These are phyloP conservation scores for Rhizoglyphus robini DNA, from an alignment of 1,140 invertebrate species.

Conservation along the genomic window DNA sequence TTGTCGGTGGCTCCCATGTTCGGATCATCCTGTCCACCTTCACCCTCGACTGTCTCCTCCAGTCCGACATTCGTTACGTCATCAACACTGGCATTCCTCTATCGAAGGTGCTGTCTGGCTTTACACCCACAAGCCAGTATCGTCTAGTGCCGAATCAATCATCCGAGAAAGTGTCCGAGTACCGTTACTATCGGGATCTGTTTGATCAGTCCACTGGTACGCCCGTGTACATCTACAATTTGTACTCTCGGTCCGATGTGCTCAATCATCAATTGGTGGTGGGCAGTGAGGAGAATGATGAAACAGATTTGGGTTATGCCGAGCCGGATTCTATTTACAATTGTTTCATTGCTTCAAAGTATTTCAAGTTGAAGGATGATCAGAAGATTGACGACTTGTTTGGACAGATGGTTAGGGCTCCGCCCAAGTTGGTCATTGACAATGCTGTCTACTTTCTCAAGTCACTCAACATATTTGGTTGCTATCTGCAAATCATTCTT, in stretches of 20 bases:
- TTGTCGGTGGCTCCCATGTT: not conserved
- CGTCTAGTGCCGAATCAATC: not conserved
- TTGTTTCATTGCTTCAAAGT: conserved; percentile 2
- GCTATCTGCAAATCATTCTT: no score
- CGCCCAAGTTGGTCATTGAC: not conserved
- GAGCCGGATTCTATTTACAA: not conserved
- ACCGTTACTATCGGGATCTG: not conserved
- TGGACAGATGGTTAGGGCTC: not conserved
- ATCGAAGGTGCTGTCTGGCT: not conserved
- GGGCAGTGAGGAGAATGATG: no score
- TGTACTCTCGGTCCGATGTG: not conserved
- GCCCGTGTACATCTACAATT: not conserved
- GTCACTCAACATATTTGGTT: no score
- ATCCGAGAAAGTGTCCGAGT: not conserved
- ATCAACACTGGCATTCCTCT: not conserved
- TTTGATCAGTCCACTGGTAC: not conserved
- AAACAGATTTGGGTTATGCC: not conserved
- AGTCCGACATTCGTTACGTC: conserved; percentile 4
- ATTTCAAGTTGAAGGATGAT: not conserved
- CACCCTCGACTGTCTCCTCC: not conserved
- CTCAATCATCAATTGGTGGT: not conserved
- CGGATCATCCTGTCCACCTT: not conserved
- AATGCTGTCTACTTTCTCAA: not conserved
- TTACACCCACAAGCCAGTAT: not conserved
- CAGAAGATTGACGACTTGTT: not conserved